Base-by-base conservation (phyloP, 1,140 invertebrate species). In the Drosophila pseudoobscura region DNA sequence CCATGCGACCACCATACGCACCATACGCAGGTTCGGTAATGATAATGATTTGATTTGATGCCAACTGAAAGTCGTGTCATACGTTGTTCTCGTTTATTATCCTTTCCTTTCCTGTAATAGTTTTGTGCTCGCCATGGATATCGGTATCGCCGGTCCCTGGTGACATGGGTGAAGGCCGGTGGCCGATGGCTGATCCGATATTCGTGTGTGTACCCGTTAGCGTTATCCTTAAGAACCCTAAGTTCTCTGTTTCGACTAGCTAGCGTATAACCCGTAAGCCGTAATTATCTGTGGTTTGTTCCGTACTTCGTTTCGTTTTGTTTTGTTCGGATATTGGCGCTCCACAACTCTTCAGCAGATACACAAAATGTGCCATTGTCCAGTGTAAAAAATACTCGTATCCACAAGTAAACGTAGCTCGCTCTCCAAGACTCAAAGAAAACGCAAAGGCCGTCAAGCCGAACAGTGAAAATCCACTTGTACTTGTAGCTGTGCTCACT, bases 21-120 rank as follows among this genome's bases (percentile, higher is more conserved):
- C 47, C 71, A 75, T 70, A 63, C 43, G 85, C 84, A 89, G 84
- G 84, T 89, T 85, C 87, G 85, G 64, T 31, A 31, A 31, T 31
- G 31, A 31, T 31, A 31, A 31, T 31, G 24, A 26, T 89, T 89
- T 68, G 72, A 66, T 75, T 69, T 74, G 74, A 72, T 68, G 76
- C 55, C 72, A 59, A 68, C 65, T 71, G 55, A 72, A 58, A 72
- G 60, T 72, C 70, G 44, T 73, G 57, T 73, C 63, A 60, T 79
- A 58, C 79, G 76, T 79, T 74, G 66, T 89, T 89, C 60, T 70
- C 52, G 56, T 79, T 74, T 68, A 49, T 51, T 55, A 20, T 51
- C 50, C 46, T 63, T 62, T 26, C 24, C 44, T 31, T 26, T 45
- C 64, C 29, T 66, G 62, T 73, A 75, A 63, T 46, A 58, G 52